These are phyloP conservation scores for Poeciliopsis infans DNA, from an alignment of 2,797 vertebrate genomes.

Conservation along the genomic window DNA sequence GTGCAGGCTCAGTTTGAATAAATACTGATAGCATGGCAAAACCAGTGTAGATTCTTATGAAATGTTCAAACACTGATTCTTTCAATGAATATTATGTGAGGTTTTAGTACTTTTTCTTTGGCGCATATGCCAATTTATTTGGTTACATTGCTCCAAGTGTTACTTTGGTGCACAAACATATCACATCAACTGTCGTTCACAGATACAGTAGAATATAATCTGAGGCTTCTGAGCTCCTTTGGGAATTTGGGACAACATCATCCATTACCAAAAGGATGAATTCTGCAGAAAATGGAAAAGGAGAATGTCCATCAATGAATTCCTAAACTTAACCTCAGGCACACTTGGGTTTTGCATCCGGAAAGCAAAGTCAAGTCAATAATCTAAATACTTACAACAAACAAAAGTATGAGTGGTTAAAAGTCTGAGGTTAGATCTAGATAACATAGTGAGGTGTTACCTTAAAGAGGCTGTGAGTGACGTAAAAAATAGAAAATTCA, in stretches of 20 bases:
- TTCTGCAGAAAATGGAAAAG: not conserved
- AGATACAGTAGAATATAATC: not conserved
- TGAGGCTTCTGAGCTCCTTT: not conserved
- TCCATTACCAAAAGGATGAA: not conserved
- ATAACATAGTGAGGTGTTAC: not conserved
- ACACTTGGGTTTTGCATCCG: not conserved
- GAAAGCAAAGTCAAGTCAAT: not conserved
- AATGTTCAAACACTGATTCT: not conserved
- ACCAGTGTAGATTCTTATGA: conserved; percentile 1
- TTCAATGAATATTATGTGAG: not conserved
- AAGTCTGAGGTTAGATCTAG: not conserved
- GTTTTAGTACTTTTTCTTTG: not conserved
- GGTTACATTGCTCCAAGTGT: not conserved
- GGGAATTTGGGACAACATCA: not conserved
- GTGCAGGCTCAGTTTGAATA: conserved; percentile 2
- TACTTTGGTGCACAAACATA: not conserved
- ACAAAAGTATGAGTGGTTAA: not conserved
- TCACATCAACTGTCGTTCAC: not conserved
- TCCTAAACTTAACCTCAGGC: not conserved
- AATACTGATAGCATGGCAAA: not conserved
- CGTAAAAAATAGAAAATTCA: not conserved
- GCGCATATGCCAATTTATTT: not conserved
- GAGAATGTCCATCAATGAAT: not conserved
- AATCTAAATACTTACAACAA: not conserved
- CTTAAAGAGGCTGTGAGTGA: not conserved